A percentile compares a stretch with the other conserved stretches of the same genome.
Evolutionary conservation across 2,113 vertebrate genomes (phyloP).

Genomic region (Upupa epops): DNA sequence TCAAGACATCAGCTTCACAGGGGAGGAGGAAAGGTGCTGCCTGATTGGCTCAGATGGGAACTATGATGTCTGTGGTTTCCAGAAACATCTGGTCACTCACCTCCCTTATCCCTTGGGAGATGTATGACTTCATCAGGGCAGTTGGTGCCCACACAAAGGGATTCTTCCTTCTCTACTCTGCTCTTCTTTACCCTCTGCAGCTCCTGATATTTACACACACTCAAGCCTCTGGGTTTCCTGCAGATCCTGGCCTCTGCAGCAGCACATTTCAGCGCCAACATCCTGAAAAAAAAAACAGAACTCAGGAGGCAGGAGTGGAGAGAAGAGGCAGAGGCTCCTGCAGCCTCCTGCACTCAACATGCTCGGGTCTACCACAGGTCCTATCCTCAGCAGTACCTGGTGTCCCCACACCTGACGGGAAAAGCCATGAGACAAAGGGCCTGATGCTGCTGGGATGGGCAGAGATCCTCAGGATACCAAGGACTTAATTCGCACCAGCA

Average conservation of each 20-base stretch:
- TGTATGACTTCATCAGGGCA: not conserved
- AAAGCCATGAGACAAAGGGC: not conserved
- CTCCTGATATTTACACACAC: not conserved
- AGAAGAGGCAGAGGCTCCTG: not conserved
- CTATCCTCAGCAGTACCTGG: not conserved
- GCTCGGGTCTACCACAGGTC: not conserved
- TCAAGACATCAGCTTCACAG: not conserved
- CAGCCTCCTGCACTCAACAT: not conserved
- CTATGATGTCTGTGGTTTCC: not conserved
- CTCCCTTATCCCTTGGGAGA: not conserved
- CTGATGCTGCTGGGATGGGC: not conserved
- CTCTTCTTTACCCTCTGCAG: not conserved
- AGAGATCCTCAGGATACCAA: not conserved
- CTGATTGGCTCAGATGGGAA: not conserved
- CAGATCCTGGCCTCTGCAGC: not conserved
- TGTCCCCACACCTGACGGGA: no score
- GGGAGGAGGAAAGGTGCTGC: not conserved
- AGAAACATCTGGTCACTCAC: not conserved
- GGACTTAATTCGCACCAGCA: fast-evolving
- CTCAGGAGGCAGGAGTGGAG: not conserved
- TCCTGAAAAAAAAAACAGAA: not conserved
- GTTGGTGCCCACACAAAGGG: not conserved
- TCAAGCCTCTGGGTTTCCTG: not conserved
- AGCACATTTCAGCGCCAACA: not conserved
- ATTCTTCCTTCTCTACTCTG: not conserved